phyloP scores from a whole-genome alignment of 1,140 invertebrate species.

The Ruditapes philippinarum region DNA sequence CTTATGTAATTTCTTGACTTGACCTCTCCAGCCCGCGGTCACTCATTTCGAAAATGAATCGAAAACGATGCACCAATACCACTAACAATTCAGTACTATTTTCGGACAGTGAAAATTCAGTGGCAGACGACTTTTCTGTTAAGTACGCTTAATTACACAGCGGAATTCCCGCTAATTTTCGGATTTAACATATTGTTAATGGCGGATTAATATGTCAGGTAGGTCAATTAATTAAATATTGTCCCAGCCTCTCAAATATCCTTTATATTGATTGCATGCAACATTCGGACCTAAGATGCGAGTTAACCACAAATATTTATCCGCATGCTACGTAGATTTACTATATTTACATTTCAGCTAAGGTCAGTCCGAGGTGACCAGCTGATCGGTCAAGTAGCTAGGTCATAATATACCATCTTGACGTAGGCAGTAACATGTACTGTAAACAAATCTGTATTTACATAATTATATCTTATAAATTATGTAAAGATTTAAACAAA shows the following conservation, averaged over 20 bases:
- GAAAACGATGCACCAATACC: slow-evolving; percentile 8
- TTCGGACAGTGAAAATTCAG: slow-evolving; percentile 34
- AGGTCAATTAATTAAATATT: slow-evolving; percentile 4
- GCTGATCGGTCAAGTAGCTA: slow-evolving; percentile 52
- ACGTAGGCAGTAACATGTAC: background rate
- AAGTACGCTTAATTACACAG: slow-evolving; percentile 17
- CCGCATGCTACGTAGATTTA: slow-evolving; percentile 16
- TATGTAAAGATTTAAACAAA: too few species aligned
- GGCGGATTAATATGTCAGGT: slow-evolving; percentile 65
- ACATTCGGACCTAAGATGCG: too few species aligned
- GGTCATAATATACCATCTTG: slow-evolving; percentile 39
- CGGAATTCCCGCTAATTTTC: slow-evolving; percentile 47
- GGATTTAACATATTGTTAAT: slow-evolving; percentile 47
- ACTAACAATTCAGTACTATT: background rate
- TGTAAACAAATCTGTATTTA: background rate
- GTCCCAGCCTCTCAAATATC: background rate
- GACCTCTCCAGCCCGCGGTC: slow-evolving; percentile 41
- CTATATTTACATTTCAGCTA: slow-evolving; percentile 33
- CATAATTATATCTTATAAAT: background rate
- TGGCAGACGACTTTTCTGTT: slow-evolving; percentile 43
- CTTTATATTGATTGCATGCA: too few species aligned
- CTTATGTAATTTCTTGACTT: slow-evolving; percentile 60
- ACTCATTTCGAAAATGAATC: slow-evolving; percentile 27
- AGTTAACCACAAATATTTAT: background rate
- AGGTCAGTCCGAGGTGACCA: slow-evolving; percentile 54